Base-by-base conservation (phyloP, 2,888 invertebrate species). In the Baccha elongata region DNA sequence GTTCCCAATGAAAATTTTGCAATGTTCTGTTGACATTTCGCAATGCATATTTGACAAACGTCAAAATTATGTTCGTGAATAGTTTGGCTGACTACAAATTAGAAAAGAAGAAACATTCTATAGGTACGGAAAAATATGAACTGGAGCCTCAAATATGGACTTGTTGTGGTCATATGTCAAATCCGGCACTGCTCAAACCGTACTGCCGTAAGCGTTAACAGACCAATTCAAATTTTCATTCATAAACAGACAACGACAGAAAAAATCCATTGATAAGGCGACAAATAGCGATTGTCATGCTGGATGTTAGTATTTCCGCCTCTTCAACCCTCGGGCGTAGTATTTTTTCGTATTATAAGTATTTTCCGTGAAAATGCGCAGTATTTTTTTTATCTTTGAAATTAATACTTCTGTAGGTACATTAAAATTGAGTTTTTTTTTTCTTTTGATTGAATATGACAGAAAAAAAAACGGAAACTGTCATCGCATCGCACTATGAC, bases 221-320 rank as follows among this genome's bases (percentile, higher is more conserved):
- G 58, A 60, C n/a, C n/a, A 65, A 71, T 81, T 81, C 58, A 81
- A 75, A 81, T 80, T 81, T 69, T 80, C 80, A 75, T 81, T 81
- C 80, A 81, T 74, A 75, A 81, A 35, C 50, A 52, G 60, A 35
- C 64, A 64, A 69, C 62, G 21, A 37, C 1, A 4, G 15, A 3
- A 42, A 29, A 53, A 60, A 37, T 58, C 69, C 75, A 75, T 81
- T 81, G 80, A 81, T 81, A 81, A 81, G 62, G 48, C 79, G 46
- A 53, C 75, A 44, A 68, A 53, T 13, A 62, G 21, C 60, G 73
- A 74, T 64, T 74, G 74, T 73, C 68, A 73, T 67, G 55, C 48
- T 76, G 29, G 26, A 35, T 55, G 26, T 60, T 10, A n/a, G 23
- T 10, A 13, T 26, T 17, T 23, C 17, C 48, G 42, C 15, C 73